A percentile compares a stretch with the other conserved stretches of the same genome.
phyloP scores from a whole-genome alignment of 2,888 invertebrate genomes.

The Campoplex capitator region DNA sequence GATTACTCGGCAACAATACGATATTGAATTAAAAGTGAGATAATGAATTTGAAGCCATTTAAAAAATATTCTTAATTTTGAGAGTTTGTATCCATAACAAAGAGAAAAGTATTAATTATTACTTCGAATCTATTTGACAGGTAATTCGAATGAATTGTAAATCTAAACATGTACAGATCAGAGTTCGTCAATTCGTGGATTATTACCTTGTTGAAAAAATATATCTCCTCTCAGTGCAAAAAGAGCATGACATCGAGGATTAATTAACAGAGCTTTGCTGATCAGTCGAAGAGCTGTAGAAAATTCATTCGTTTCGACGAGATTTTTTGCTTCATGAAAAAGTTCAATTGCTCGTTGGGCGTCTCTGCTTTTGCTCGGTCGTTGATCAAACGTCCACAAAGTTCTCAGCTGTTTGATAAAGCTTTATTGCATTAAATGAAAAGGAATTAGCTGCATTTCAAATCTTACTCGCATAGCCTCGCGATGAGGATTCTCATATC shows the following conservation, averaged over 20 bases:
- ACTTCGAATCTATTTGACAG: too few species aligned
- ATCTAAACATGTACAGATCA: too few species aligned
- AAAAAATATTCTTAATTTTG: too few species aligned
- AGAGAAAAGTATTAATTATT: not conserved
- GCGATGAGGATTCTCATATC: constrained; percentile 59
- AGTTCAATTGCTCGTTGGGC: constrained; percentile 51
- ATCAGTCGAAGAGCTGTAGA: constrained; percentile 44
- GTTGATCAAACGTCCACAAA: constrained; percentile 52
- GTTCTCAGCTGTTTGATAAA: constrained; percentile 42
- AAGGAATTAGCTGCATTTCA: not conserved
- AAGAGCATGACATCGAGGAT: constrained; percentile 68
- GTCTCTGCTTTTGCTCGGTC: constrained; percentile 44
- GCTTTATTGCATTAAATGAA: not conserved
- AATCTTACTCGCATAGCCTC: constrained; percentile 63
- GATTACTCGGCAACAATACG: too few species aligned
- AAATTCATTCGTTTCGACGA: constrained; percentile 37
- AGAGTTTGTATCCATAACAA: not conserved
- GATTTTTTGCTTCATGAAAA: constrained; percentile 47
- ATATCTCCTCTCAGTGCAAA: constrained; percentile 71
- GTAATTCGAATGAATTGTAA: not conserved
- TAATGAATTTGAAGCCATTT: not conserved
- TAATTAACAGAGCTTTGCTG: constrained; percentile 67
- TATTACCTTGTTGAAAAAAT: constrained; percentile 66
- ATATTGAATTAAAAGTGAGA: not conserved
- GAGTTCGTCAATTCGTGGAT: not conserved